phyloP scores from a whole-genome alignment of 2,113 vertebrate species.

The Myotis brandtii region DNA sequence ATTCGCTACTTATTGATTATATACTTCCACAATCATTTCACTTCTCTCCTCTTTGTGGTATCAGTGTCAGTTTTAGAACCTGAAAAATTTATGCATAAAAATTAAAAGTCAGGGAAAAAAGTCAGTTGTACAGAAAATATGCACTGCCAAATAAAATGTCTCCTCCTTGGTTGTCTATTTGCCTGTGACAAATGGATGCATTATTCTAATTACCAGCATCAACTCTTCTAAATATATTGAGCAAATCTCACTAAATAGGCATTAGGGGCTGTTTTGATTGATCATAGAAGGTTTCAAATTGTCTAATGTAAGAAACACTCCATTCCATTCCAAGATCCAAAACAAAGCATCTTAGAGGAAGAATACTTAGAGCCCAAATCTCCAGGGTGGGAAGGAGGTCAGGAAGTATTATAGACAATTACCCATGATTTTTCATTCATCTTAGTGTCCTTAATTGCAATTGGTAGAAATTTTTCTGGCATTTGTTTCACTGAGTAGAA shows the following conservation, averaged over 20 bases:
- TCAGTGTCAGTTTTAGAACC: constrained; percentile 65
- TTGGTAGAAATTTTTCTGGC: neutral
- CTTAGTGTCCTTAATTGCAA: neutral
- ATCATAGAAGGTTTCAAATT: neutral
- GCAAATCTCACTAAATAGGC: neutral
- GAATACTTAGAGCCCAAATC: neutral
- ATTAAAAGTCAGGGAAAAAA: constrained; percentile 62
- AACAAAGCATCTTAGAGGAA: neutral
- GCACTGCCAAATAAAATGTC: neutral
- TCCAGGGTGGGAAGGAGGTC: neutral
- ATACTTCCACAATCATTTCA: constrained; percentile 77
- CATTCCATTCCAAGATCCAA: neutral
- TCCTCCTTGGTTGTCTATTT: neutral
- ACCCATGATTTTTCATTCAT: neutral
- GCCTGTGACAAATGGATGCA: neutral
- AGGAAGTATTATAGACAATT: neutral
- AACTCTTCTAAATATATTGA: neutral
- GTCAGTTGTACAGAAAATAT: constrained; percentile 12
- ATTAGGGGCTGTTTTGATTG: neutral
- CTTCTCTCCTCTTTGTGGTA: constrained; percentile 70
- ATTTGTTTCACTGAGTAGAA: neutral
- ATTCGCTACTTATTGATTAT: constrained; percentile 85
- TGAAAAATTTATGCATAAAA: constrained; percentile 67
- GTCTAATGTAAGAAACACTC: neutral
- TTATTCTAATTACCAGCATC: neutral